Percentiles rank a stretch among this genome's conserved stretches.
These are phyloP conservation scores for Hemiprocne comata DNA, from an alignment of 2,113 vertebrate species.

Conservation along the genomic window DNA sequence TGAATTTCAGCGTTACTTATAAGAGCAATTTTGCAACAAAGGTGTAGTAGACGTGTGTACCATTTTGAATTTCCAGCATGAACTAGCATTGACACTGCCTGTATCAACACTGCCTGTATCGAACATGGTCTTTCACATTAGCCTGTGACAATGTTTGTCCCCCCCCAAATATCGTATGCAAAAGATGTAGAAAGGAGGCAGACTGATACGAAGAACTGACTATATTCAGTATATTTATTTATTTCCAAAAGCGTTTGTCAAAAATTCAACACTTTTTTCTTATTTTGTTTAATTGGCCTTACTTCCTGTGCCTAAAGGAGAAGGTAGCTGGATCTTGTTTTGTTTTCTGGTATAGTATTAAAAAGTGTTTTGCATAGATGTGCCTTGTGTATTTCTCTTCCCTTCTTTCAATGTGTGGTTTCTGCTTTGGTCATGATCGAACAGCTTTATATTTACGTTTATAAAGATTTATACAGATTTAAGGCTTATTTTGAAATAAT, in stretches of 20 bases:
- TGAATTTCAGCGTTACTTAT: background rate
- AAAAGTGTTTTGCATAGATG: background rate
- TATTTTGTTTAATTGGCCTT: fast-evolving
- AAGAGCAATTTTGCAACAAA: background rate
- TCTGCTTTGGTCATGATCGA: background rate
- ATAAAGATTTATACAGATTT: background rate
- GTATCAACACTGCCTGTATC: background rate
- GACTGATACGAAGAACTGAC: background rate
- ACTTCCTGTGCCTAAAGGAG: fast-evolving
- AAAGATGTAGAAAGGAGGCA: background rate
- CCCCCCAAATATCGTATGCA: background rate
- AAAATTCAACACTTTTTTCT: fast-evolving
- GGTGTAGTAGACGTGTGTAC: fast-evolving
- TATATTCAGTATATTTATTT: background rate
- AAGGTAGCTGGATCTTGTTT: background rate
- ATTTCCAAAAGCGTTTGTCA: background rate
- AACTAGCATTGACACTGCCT: background rate
- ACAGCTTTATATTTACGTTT: background rate
- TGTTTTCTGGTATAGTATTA: background rate
- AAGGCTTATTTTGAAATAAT: background rate
- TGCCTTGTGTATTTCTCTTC: background rate
- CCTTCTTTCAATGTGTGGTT: background rate
- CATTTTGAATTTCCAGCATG: background rate
- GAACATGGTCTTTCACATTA: background rate
- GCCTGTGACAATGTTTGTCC: background rate